Evolutionary conservation across 37 sponge, comb jelly and placozoan species (phyloP), one percentile per base, ranked within the genome.

Genomic region (Cliona cf. orientalis): DNA sequence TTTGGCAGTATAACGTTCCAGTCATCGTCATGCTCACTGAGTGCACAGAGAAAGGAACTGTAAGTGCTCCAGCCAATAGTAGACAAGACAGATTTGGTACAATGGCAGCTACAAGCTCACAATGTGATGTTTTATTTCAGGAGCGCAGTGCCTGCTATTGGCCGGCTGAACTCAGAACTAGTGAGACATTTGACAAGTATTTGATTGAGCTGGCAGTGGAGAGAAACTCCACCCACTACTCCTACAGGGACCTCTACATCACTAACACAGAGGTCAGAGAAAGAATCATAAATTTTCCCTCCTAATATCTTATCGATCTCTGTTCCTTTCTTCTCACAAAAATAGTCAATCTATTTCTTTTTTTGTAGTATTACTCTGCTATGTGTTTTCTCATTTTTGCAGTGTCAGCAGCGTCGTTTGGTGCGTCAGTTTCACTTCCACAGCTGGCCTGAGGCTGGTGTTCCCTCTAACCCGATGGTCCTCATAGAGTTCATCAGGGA

Each of bases 401-500:
- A 90, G 88, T 49, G 62, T 21, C 83, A 66, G 1, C 26, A 73
- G 41, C 75, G 42, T 32, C 84, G 87, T 23, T 62, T 69, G 19
- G 84, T 96, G 6, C 62, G 85, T 6, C 95, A 92, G 49, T 97
- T 95, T 71, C 98, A 95, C 26, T 95, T 77, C 84, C 85, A 75
- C 34, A 57, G 76, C 32, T 97, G 95, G 93, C 93, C 98, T 11
- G 95, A 95, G 40, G 76, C 80, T 60, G 87, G 92, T 38, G 81
- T 86, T 17, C 93, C 95, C 40, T 42, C 69, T 21, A 44, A 88
- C n/a, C 81, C 85, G 34, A 39, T 75, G 33, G 38, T 84, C 61
- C 87, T 97, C n/a, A 36, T 97, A 39, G 91, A 95, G 37, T 88
- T 97, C 72, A 81, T 95, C 46, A 56, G 86, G 49, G 89, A 95